A percentile compares a stretch with the other conserved stretches of the same genome.
phyloP scores from a whole-genome alignment of 2,797 vertebrate species.

The Enoplosus armatus region DNA sequence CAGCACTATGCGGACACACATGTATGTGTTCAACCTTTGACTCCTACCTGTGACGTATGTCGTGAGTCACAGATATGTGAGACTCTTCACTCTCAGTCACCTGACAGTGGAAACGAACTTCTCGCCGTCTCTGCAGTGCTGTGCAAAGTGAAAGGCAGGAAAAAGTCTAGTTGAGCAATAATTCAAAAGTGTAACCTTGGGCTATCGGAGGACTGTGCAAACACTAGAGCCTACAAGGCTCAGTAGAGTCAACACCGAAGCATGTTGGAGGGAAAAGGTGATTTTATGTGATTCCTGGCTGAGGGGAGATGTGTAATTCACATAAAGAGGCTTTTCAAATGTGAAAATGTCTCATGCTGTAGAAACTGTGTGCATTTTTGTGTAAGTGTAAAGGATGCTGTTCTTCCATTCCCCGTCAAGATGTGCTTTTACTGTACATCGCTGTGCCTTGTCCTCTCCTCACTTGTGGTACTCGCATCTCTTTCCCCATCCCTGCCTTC shows the following conservation, averaged over 20 bases:
- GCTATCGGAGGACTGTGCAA: constrained; percentile 62
- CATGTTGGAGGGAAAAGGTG: constrained; percentile 39
- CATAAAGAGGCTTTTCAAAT: constrained; percentile 27
- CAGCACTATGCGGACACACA: neutral
- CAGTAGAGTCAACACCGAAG: constrained; percentile 53
- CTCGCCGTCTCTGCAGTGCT: constrained; percentile 26
- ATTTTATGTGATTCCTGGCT: constrained; percentile 50
- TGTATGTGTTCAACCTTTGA: neutral
- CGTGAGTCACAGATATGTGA: constrained; percentile 42
- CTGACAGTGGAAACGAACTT: constrained; percentile 44
- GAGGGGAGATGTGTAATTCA: constrained; percentile 22
- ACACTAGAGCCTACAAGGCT: constrained; percentile 56
- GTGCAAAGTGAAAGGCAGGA: constrained; percentile 41
- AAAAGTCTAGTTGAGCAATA: constrained; percentile 52
- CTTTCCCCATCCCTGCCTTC: constrained; percentile 1
- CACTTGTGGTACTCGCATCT: constrained; percentile 33
- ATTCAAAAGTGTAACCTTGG: constrained; percentile 66
- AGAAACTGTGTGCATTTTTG: constrained; percentile 22
- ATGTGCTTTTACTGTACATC: constrained; percentile 39
- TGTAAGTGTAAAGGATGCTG: constrained; percentile 9
- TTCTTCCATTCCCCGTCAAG: constrained; percentile 25
- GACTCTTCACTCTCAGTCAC: constrained; percentile 34
- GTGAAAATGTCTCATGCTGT: constrained; percentile 17
- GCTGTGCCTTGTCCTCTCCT: constrained; percentile 17
- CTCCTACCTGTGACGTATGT: constrained; percentile 13